Conservation (phyloP, 2,888 invertebrate genomes). For the Yponomeuta malinellus region DNA sequence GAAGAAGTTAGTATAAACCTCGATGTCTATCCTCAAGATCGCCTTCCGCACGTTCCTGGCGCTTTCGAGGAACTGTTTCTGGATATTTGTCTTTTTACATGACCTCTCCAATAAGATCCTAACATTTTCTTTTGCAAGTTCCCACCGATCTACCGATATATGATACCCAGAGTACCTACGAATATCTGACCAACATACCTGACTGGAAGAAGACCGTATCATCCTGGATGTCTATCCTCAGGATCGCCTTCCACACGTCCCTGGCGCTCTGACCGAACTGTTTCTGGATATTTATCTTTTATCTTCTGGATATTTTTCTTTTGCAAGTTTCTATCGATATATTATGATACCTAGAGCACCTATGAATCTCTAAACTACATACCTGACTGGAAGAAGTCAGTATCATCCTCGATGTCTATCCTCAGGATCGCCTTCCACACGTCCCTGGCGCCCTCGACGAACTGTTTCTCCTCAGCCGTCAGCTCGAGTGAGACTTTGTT, state of each 20-base stretch:
- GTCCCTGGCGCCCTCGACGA: constrained; percentile 77
- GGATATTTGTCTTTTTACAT: too few relatives aligned
- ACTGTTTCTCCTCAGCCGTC: constrained; percentile 82
- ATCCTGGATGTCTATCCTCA: constrained; percentile 83
- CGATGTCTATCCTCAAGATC: constrained; percentile 85
- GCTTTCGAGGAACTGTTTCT: constrained; percentile 79
- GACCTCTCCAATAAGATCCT: too few relatives aligned
- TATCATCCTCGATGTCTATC: constrained; percentile 82
- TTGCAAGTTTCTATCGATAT: too few relatives aligned
- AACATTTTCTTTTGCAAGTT: too few relatives aligned
- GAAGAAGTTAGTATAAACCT: constrained; percentile 93
- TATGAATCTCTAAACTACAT: too few relatives aligned
- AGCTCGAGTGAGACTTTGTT: constrained; percentile 77
- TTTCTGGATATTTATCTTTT: constrained; percentile 51
- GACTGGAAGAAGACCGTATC: constrained; percentile 92
- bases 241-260: constrained; percentile 89
- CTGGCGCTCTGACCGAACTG: constrained; percentile 78
- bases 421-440: constrained; percentile 93
- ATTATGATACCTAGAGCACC: too few relatives aligned
- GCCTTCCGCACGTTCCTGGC: constrained; percentile 87
- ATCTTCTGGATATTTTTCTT: too few relatives aligned
- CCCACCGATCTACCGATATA: too few relatives aligned
- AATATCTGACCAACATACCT: background rate
- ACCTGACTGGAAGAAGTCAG: constrained; percentile 89
- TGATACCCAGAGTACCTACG: too few relatives aligned